Conservation (phyloP, 2,113 vertebrate genomes). For the Hydrochoerus hydrochaeris region DNA sequence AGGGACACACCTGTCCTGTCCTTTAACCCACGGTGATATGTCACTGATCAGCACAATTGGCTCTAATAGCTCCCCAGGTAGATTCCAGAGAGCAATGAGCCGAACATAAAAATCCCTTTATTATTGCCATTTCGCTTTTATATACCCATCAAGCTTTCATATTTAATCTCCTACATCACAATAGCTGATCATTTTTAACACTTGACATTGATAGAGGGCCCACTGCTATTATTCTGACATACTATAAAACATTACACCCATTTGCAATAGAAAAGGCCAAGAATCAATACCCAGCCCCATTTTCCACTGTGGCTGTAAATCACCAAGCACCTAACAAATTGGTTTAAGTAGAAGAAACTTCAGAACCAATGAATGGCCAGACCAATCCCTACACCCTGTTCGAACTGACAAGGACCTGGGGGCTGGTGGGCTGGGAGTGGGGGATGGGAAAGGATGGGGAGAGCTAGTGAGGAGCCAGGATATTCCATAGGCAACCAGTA, state of each 20-base stretch:
- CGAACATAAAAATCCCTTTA: conserved; percentile 89
- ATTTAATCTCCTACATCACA: conserved; percentile 92
- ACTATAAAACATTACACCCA: conserved; percentile 92
- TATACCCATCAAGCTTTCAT: conserved; percentile 91
- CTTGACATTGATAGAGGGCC: conserved; percentile 92
- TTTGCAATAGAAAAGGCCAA: conserved; percentile 90
- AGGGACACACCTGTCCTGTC: conserved; percentile 52
- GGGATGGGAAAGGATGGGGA: neutral
- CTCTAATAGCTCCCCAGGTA: conserved; percentile 85
- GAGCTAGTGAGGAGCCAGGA: neutral
- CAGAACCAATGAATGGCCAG: conserved; percentile 85
- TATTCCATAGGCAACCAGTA: neutral
- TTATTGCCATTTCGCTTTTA: conserved; percentile 91
- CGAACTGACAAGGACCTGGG: conserved; percentile 71
- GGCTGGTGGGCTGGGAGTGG: neutral
- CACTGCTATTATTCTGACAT: conserved; percentile 91
- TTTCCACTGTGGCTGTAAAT: conserved; percentile 88
- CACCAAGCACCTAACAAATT: conserved; percentile 89
- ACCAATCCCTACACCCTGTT: conserved; percentile 79
- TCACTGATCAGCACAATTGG: conserved; percentile 80
- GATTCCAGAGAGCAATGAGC: conserved; percentile 85
- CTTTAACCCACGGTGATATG: conserved; percentile 80
- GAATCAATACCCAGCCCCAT: conserved; percentile 91
- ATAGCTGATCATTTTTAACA: conserved; percentile 92
- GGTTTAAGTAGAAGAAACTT: conserved; percentile 90